Conservation (phyloP, 2,797 vertebrate species). For the Sandelia bainsii region DNA sequence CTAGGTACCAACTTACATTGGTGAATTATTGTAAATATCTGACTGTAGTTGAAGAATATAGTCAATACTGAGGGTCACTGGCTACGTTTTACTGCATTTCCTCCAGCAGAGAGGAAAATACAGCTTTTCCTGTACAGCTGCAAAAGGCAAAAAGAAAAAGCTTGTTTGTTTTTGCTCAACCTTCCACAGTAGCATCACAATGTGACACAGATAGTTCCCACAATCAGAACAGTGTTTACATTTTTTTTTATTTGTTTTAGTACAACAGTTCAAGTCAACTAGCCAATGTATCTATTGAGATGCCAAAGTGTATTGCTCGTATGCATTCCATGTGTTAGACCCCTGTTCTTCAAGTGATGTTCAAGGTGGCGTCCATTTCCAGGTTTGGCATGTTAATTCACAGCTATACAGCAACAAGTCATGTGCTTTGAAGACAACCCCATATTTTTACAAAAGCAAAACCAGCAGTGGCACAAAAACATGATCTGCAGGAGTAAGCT, state of each 20-base stretch:
- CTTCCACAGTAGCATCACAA: neutral
- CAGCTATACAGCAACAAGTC: conserved; percentile 65
- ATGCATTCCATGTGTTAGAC: conserved; percentile 66
- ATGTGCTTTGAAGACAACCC: conserved; percentile 70
- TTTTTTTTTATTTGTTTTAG: conserved; percentile 71
- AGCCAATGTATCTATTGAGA: conserved; percentile 69
- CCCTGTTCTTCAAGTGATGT: conserved; percentile 34
- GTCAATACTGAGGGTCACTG: neutral
- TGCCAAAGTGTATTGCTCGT: conserved; percentile 75
- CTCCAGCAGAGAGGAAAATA: conserved; percentile 8
- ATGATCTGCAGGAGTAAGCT: conserved; percentile 49
- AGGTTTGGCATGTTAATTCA: conserved; percentile 62
- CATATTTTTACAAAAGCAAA: conserved; percentile 68
- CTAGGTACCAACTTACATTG: neutral
- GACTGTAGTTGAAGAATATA: neutral
- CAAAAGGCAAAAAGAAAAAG: no score
- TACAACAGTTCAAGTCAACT: conserved; percentile 80
- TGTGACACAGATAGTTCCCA: neutral
- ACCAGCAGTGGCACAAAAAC: conserved; percentile 56
- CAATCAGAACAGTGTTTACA: conserved; percentile 27
- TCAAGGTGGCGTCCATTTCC: conserved; percentile 54
- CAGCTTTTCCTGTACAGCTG: no score
- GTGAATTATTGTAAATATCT: neutral
- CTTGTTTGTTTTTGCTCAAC: neutral
- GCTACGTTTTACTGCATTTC: neutral